phyloP scores from a whole-genome alignment of 2,113 vertebrate genomes.

The Myxocyprinus asiaticus region DNA sequence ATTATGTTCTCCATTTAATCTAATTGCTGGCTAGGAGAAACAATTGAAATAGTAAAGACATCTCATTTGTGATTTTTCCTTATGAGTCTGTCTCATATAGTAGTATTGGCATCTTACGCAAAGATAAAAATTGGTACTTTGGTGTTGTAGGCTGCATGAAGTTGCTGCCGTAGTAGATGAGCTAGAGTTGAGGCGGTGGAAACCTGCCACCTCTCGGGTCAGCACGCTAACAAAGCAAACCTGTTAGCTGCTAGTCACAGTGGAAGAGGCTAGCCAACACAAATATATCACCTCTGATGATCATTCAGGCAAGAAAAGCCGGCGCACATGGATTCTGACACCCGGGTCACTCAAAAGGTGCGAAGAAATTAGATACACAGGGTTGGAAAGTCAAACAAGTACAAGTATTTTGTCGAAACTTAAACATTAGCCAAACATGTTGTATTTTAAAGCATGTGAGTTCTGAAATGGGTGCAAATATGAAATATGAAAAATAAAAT shows the following conservation, averaged over 20 bases:
- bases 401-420: too few relatives aligned
- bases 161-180: not conserved
- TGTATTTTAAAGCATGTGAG: too few relatives aligned
- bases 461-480: too few relatives aligned
- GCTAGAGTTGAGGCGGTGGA: not conserved
- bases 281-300: constrained; percentile 28
- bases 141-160: not conserved
- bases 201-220: constrained; percentile 3
- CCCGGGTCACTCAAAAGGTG: not conserved
- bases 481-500: too few relatives aligned
- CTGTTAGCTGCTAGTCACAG: not conserved
- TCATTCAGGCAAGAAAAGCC: not conserved
- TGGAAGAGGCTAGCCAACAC: not conserved
- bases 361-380: not conserved
- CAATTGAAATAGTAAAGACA: too few relatives aligned
- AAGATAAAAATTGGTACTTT: too few relatives aligned
- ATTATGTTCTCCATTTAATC: too few relatives aligned
- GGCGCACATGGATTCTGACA: not conserved
- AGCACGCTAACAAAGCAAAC: constrained; percentile 20
- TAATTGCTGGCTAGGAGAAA: too few relatives aligned
- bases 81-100: too few relatives aligned
- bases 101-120: too few relatives aligned
- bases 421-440: too few relatives aligned
- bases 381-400: not conserved
- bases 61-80: too few relatives aligned